Conservation (phyloP, 2,113 vertebrate species). For the Meleagris gallopavo region DNA sequence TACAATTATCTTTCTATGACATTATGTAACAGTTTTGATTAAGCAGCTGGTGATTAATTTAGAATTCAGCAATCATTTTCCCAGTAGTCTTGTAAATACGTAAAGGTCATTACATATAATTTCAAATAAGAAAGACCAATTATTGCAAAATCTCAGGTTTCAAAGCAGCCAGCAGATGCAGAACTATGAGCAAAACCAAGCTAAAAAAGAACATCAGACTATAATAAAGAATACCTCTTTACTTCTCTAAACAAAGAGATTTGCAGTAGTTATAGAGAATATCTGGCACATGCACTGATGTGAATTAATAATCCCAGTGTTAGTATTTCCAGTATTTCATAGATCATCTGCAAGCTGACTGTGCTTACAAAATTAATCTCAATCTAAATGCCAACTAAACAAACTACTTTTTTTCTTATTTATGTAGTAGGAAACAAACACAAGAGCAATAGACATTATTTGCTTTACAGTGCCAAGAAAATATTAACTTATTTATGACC, state of each 20-base stretch:
- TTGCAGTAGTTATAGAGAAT: background rate
- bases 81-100: slow-evolving; percentile 2
- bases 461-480: background rate
- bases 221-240: background rate
- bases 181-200: background rate
- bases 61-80: slow-evolving; percentile 36
- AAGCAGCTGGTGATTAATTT: slow-evolving; percentile 42
- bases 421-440: background rate
- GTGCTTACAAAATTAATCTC: background rate
- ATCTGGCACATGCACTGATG: background rate
- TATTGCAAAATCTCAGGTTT: background rate
- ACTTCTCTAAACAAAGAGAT: background rate
- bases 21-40: slow-evolving; percentile 14
- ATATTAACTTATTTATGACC: background rate
- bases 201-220: background rate
- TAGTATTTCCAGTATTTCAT: background rate
- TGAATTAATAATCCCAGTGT: background rate
- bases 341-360: background rate
- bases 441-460: background rate
- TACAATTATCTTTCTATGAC: background rate
- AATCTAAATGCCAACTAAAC: background rate
- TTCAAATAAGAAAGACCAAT: slow-evolving; percentile 23
- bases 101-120: background rate
- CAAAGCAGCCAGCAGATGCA: background rate
- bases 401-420: background rate